Evolutionary conservation across 2,888 invertebrate species (phyloP).

Genomic region (Eurois occulta): DNA sequence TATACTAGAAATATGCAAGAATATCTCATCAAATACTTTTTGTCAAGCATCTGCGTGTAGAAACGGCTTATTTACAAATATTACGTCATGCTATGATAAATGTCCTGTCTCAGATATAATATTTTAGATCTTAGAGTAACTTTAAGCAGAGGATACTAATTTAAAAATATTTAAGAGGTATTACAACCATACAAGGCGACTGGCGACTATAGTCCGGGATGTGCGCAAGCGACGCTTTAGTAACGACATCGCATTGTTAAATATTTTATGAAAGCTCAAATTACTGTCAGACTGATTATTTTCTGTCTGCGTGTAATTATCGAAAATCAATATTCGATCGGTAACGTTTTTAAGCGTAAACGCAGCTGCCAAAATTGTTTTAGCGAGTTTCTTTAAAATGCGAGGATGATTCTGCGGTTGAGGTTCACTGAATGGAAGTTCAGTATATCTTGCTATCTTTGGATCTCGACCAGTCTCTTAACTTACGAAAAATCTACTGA

Average conservation of each 20-base stretch:
- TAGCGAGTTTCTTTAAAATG: conserved; percentile 28
- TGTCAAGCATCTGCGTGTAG: conserved; percentile 84
- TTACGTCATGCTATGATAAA: conserved; percentile 79
- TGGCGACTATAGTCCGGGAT: conserved; percentile 76
- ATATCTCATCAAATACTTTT: conserved; percentile 80
- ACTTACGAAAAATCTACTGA: conserved; percentile 16
- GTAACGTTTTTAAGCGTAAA: conserved; percentile 34
- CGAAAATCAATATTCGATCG: conserved; percentile 13
- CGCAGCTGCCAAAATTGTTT: conserved; percentile 48
- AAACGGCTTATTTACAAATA: conserved; percentile 84
- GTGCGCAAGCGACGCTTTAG: conserved; percentile 54
- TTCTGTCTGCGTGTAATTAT: conserved; percentile 38
- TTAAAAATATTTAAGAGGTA: conserved; percentile 82
- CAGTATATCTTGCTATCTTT: conserved; percentile 38
- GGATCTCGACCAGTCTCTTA: conserved; percentile 9
- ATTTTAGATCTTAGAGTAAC: conserved; percentile 79
- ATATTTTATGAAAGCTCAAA: conserved; percentile 64
- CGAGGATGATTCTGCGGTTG: conserved; percentile 10
- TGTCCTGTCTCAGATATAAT: conserved; percentile 74
- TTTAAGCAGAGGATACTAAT: conserved; percentile 82
- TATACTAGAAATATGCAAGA: conserved; percentile 86
- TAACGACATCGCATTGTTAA: conserved; percentile 56
- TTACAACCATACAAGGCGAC: conserved; percentile 87
- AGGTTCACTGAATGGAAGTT: neutral
- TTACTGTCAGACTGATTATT: conserved; percentile 47